Evolutionary conservation across 1,140 invertebrate species (phyloP), one percentile per base, ranked within the genome.

Genomic region (Drosophila triauraria): DNA sequence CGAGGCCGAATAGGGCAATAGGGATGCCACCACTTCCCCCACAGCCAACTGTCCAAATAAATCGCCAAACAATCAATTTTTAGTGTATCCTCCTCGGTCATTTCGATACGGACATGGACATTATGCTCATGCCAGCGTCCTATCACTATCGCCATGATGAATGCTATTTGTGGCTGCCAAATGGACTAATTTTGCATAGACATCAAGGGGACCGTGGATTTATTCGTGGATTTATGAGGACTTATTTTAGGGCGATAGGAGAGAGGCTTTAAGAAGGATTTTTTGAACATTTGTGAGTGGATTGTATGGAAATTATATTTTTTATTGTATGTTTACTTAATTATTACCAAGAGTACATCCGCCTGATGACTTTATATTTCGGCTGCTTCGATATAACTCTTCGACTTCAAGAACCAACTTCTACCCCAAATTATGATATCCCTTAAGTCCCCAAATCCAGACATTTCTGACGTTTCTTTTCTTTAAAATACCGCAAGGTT

Each of bases 31-130:
- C 51, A 38, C 30, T 35, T 30, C 27, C 65, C 2, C 25, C 27
- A 12, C 15, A n/a, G 20, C 2, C n/a, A 56, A 76, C 54, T 58
- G 59, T 43, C 63, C 59, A 63, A 46, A 74, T 51, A 57, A 74
- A 78, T 58, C 17, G 63, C 13, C 53, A 58, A 62, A 69, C 75
- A 69, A 75, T 82, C 69, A 68, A 68, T 71, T 82, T 78, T 70
- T 27, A 51, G 59, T 46, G 40, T 42, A 60, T 61, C 27, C 40
- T 44, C 53, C 40, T 44, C 53, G 46, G 46, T 4, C 17, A 54
- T 32, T 61, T 35, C 30, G 46, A 58, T 78, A 51, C 56, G 63
- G 48, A 57, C 58, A 78, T 30, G 64, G 2, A 48, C 63, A 85
- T 80, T 56, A 85, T 72, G 67, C 64, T 47, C 72, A 63, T 64